These are phyloP conservation scores for Otolemur crassicaudatus DNA, from an alignment of 2,797 vertebrate genomes.

Conservation along the genomic window DNA sequence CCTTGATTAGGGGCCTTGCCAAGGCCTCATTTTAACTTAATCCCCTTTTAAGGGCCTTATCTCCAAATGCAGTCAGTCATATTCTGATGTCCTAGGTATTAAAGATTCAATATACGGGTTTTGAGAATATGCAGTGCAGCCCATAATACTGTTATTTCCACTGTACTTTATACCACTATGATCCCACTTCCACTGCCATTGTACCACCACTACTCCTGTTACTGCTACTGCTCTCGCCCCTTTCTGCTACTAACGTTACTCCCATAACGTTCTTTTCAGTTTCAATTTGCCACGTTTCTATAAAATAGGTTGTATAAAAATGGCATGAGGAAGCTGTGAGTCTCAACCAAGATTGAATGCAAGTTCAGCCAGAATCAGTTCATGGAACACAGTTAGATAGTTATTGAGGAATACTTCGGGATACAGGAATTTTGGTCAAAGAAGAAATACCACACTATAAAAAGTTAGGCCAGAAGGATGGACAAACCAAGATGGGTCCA, in stretches of 20 bases:
- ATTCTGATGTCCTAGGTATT: background rate
- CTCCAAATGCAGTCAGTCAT: background rate
- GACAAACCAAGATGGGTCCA: background rate
- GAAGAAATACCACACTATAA: constrained; percentile 23
- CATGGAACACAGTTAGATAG: background rate
- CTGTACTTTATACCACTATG: background rate
- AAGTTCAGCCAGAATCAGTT: background rate
- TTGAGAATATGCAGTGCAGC: background rate
- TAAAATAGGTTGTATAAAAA: background rate
- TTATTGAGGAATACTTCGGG: background rate
- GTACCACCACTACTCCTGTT: background rate
- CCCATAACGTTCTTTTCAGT: background rate
- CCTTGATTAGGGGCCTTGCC: background rate
- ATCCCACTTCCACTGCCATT: background rate
- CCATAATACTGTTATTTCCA: background rate
- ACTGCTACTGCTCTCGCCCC: background rate
- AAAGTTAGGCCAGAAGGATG: background rate
- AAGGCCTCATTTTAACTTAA: constrained; percentile 26
- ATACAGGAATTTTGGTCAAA: constrained; percentile 6
- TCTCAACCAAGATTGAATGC: background rate
- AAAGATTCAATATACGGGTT: background rate
- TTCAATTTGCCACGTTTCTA: constrained; percentile 4
- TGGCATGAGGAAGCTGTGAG: background rate
- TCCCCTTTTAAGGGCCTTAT: background rate
- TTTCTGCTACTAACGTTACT: background rate